Conservation (phyloP, 1,140 invertebrate genomes). For the Cotesia glomerata region DNA sequence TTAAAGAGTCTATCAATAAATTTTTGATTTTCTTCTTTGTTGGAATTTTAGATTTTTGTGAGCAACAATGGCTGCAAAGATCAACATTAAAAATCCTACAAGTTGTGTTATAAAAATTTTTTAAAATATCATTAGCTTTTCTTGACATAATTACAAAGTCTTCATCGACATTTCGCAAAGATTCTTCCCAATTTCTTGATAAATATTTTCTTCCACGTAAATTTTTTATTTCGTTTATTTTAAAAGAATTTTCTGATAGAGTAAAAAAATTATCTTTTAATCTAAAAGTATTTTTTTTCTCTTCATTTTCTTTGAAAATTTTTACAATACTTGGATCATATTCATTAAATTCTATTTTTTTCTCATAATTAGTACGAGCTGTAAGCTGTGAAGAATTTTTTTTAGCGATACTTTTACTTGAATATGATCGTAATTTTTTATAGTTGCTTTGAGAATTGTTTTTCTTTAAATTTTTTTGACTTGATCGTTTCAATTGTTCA, state of each 20-base stretch:
- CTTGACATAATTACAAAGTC: constrained; percentile 38
- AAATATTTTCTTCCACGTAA: constrained; percentile 46
- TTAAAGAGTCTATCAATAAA: constrained; percentile 38
- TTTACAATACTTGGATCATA: background rate
- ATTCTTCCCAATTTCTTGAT: constrained; percentile 49
- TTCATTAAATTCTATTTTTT: background rate
- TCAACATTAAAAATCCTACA: constrained; percentile 34
- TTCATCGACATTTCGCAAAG: constrained; percentile 43
- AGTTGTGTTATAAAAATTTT: constrained; percentile 35
- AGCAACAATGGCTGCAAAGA: constrained; percentile 49
- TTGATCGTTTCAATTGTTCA: background rate
- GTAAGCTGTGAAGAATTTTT: no score
- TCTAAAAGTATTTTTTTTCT: no score
- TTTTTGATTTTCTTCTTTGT: constrained; percentile 37
- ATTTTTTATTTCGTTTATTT: constrained; percentile 32
- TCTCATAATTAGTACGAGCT: no score
- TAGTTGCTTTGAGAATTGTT: background rate
- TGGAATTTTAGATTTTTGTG: constrained; percentile 43
- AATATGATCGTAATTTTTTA: no score
- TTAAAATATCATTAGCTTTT: constrained; percentile 43
- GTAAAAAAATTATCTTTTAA: no score
- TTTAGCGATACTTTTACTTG: no score
- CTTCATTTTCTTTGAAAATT: background rate
- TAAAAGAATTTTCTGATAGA: no score
- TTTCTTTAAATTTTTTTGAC: background rate